These are phyloP conservation scores for Thelaira solivaga DNA, from an alignment of 2,888 invertebrate genomes.

Conservation along the genomic window DNA sequence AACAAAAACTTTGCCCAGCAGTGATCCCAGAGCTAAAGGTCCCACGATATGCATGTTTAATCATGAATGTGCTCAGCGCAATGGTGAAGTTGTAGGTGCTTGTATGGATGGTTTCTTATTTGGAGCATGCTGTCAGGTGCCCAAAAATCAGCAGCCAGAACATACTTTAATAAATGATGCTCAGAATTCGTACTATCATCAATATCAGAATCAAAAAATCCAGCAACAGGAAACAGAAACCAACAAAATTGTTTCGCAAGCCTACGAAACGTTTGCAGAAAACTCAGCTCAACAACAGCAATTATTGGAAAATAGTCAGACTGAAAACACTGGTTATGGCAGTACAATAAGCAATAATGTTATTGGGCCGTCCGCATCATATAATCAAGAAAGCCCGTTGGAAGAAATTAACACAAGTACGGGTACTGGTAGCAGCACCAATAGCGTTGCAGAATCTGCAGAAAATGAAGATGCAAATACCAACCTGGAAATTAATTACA, in stretches of 20 bases:
- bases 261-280: constrained; percentile 68
- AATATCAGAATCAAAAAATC: constrained; percentile 68
- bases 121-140: constrained; percentile 91
- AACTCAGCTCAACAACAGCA: constrained; percentile 64
- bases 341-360: not conserved
- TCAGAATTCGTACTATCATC: constrained; percentile 70
- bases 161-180: constrained; percentile 75
- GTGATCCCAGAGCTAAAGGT: constrained; percentile 80
- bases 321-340: constrained; percentile 32
- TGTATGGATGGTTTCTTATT: constrained; percentile 91
- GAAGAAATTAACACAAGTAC: not conserved
- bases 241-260: constrained; percentile 65
- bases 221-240: constrained; percentile 66
- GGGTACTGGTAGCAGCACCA: too few relatives aligned
- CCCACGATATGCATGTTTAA: constrained; percentile 95
- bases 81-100: constrained; percentile 90
- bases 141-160: constrained; percentile 77
- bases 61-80: constrained; percentile 88
- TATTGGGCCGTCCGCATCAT: not conserved
- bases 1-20: constrained; percentile 80
- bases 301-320: constrained; percentile 61
- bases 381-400: constrained; percentile 9
- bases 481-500: constrained; percentile 31
- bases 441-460: not conserved
- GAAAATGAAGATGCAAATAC: not conserved